Base-by-base conservation (phyloP, 1,140 invertebrate species). In the Danaus melanippus region DNA sequence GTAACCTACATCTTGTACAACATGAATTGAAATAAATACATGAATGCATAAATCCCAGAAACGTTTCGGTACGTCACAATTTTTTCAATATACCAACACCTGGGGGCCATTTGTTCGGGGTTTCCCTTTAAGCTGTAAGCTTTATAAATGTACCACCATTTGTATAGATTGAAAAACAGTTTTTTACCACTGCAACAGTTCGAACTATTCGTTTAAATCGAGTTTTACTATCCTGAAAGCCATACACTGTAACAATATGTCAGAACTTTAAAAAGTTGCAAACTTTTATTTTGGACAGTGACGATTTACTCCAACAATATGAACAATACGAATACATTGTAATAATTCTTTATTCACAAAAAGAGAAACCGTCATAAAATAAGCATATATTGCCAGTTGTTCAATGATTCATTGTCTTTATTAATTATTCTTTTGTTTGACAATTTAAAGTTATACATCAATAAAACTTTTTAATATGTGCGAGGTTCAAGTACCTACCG, bases 11-110 rank as follows among this genome's bases (percentile, higher is more conserved):
- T 21, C 12, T 12, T 48, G 32, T 44, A 5, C 10, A 9, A 44
- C 10, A 44, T 44, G 43, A 44, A 11, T 32, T 32, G 21, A 32
- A 32, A 32, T 32, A 32, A 32, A 32, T 32, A 32, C 21, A 32
- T 32, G 21, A 32, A 32, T 32, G 12, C 48, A n/a, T 39, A 50
- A 40, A 41, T 42, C 32, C 9, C 39, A 40, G 42, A 8, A 32
- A 32, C 21, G 21, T 32, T 32, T 32, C 21, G 51, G 58, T 39
- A 21, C 55, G 42, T 32, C 43, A 49, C 46, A 44, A 46, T 81
- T 85, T 79, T 86, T 84, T 84, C 83, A 83, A 82, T 84, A 85
- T 76, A 80, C 66, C 67, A 83, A 71, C 83, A 86, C 83, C 80
- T 84, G 80, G 66, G 76, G 62, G 60, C 74, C 69, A 73, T 77